Evolutionary conservation across 2,113 vertebrate species (phyloP).

Genomic region (Alethe diademata): DNA sequence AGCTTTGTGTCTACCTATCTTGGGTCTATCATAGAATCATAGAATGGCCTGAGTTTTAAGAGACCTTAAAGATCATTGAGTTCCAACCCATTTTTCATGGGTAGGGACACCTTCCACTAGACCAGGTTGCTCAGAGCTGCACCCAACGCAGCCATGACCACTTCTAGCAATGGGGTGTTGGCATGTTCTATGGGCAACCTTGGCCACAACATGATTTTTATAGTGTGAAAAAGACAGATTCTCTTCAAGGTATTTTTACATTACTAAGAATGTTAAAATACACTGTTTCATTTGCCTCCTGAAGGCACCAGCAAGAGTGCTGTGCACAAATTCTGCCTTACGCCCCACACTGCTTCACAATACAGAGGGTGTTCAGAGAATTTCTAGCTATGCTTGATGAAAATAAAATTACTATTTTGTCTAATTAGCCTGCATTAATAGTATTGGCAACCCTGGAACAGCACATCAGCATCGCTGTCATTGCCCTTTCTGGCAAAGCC

Average conservation of each 20-base stretch:
- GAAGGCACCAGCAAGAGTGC: background rate
- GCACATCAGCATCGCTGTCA: background rate
- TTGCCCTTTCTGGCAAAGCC: background rate
- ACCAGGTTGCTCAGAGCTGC: background rate
- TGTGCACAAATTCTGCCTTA: background rate
- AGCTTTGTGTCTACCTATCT: background rate
- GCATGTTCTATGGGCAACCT: background rate
- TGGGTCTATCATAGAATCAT: accelerated
- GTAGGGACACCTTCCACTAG: background rate
- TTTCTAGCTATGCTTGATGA: background rate
- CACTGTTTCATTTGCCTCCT: background rate
- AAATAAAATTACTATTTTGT: background rate
- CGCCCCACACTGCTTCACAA: background rate
- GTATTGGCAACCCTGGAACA: background rate
- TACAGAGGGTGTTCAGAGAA: background rate
- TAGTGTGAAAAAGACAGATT: accelerated
- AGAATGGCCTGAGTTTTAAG: background rate
- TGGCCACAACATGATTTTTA: background rate
- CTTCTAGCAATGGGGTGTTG: background rate
- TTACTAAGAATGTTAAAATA: background rate
- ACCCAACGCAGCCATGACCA: background rate
- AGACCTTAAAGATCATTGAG: background rate
- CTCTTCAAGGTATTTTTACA: background rate
- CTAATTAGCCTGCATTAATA: background rate
- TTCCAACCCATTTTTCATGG: too few relatives aligned